Percentiles rank a stretch among this genome's conserved stretches.
Evolutionary conservation across 2,888 invertebrate genomes (phyloP).

Genomic region (Ophraella communa): DNA sequence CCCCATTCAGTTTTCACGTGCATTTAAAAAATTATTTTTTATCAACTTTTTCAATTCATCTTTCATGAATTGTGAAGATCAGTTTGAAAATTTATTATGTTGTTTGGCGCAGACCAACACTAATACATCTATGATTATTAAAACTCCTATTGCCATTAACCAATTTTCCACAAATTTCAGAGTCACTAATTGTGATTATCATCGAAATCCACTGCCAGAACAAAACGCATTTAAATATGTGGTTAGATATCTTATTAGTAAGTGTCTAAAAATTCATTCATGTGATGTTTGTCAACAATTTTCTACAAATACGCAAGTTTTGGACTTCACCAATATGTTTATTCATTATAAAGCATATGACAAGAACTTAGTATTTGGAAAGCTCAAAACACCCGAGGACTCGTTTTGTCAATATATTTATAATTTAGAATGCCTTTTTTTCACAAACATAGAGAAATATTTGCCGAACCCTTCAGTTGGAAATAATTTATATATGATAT

Average conservation of each 20-base stretch:
- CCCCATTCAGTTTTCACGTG: slow-evolving; percentile 10
- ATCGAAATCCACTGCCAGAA: slow-evolving; percentile 1
- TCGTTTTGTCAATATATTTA: too few species aligned
- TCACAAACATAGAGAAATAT: too few species aligned
- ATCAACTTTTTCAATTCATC: neutral
- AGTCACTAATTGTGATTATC: neutral
- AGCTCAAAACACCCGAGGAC: too few species aligned
- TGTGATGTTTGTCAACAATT: neutral
- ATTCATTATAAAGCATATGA: neutral
- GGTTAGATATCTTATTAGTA: neutral
- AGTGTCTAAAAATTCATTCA: neutral
- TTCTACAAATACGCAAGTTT: too few species aligned
- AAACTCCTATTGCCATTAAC: neutral
- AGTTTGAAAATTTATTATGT: neutral
- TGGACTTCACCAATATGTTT: neutral
- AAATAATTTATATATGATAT: too few species aligned
- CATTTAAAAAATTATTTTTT: slow-evolving; percentile 15
- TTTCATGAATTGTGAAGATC: slow-evolving; percentile 13
- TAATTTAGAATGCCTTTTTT: too few species aligned
- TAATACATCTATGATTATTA: neutral
- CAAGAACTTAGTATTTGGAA: too few species aligned
- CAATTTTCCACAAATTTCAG: neutral
- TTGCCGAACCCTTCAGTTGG: too few species aligned
- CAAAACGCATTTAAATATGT: slow-evolving; percentile 10
- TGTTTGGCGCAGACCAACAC: neutral